These are phyloP conservation scores for Pogonomyrmex californicus DNA, from an alignment of 1,140 invertebrate genomes.

Conservation along the genomic window DNA sequence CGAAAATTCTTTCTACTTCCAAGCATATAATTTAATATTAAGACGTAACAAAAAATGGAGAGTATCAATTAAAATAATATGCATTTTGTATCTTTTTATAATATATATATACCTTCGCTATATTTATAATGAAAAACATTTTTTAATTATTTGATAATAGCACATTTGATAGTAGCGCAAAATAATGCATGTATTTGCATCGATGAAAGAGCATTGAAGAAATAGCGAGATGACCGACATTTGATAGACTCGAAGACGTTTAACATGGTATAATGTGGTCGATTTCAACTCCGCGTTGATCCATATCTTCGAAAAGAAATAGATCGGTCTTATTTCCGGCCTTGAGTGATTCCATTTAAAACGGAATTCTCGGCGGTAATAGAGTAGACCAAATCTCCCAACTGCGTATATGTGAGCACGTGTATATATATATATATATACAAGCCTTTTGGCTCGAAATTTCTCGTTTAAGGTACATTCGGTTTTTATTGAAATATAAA, in stretches of 20 bases:
- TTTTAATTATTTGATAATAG: neutral
- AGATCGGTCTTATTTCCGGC: conserved; percentile 40
- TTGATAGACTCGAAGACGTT: conserved; percentile 23
- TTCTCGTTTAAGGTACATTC: neutral
- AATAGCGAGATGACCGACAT: neutral
- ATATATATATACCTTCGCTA: neutral
- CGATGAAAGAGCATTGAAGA: neutral
- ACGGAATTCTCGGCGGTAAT: neutral
- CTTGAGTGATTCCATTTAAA: conserved; percentile 40
- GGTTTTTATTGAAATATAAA: neutral
- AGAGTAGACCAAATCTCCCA: neutral
- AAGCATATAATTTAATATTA: neutral
- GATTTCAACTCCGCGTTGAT: conserved; percentile 18
- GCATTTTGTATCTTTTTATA: neutral
- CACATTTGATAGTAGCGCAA: too few relatives aligned
- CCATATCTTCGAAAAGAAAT: conserved; percentile 47
- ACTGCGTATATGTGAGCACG: neutral
- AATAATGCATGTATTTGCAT: neutral
- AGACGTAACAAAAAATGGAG: neutral
- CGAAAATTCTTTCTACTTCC: neutral
- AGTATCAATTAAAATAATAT: neutral
- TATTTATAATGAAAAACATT: neutral
- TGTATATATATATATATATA: neutral
- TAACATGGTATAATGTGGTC: conserved; percentile 19
- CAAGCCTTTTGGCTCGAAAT: neutral